Evolutionary conservation across 1,140 invertebrate genomes (phyloP).

Genomic region (Druon quercuslanigerum): DNA sequence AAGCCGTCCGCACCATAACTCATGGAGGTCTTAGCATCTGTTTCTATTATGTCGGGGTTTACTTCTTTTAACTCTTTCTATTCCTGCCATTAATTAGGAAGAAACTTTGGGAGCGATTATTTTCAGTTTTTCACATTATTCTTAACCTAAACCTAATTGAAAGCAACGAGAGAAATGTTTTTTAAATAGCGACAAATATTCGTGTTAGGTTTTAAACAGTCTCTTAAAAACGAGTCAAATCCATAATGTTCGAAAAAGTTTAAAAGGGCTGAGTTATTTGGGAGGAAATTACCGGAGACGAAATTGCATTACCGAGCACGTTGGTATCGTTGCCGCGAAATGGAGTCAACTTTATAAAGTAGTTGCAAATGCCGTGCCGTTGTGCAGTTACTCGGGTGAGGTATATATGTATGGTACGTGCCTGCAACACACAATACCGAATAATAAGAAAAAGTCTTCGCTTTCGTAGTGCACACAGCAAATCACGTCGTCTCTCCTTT

Average conservation of each 20-base stretch:
- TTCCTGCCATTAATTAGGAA: slow-evolving; percentile 47
- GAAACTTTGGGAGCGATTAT: slow-evolving; percentile 36
- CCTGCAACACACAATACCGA: slow-evolving; percentile 65
- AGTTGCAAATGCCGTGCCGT: slow-evolving; percentile 57
- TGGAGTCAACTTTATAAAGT: slow-evolving; percentile 48
- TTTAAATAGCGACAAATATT: background rate
- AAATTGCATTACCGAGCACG: slow-evolving; percentile 48
- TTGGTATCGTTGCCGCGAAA: slow-evolving; percentile 45
- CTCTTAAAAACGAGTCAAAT: background rate
- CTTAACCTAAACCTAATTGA: too few relatives aligned
- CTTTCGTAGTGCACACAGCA: slow-evolving; percentile 33
- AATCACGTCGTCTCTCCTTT: slow-evolving; percentile 56
- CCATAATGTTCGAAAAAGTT: background rate
- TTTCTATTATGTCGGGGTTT: slow-evolving; percentile 58
- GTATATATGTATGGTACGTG: slow-evolving; percentile 59
- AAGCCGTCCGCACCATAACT: slow-evolving; percentile 61
- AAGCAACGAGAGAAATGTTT: too few relatives aligned
- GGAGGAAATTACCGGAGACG: slow-evolving; percentile 18
- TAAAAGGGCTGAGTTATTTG: slow-evolving; percentile 1
- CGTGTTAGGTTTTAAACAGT: background rate
- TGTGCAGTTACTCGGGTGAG: slow-evolving; percentile 48
- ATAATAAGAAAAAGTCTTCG: slow-evolving; percentile 60
- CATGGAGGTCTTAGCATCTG: slow-evolving; percentile 60
- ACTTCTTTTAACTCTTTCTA: slow-evolving; percentile 49
- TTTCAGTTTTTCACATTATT: too few relatives aligned